Conservation (phyloP, 2,113 vertebrate genomes). For the Ctenomys sociabilis region DNA sequence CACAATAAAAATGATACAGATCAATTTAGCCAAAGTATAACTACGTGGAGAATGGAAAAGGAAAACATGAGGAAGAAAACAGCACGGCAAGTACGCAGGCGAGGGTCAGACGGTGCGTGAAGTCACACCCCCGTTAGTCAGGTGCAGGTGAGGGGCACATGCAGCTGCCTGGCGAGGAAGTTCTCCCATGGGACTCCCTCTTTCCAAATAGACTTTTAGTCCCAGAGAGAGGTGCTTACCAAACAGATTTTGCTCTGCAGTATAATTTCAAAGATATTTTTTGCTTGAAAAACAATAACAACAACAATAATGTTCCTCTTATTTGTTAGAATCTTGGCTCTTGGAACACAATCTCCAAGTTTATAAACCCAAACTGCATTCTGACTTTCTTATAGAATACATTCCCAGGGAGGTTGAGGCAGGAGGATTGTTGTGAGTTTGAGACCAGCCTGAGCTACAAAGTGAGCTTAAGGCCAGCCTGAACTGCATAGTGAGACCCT, state of each 20-base stretch:
- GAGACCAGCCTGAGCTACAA: too few species aligned
- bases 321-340: neutral
- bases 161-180: neutral
- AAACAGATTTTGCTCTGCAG: neutral
- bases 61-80: neutral
- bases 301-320: neutral
- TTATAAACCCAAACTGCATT: conserved; percentile 33
- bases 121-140: neutral
- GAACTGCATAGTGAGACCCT: too few species aligned
- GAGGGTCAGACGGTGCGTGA: neutral
- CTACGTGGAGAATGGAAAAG: neutral
- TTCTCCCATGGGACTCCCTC: neutral
- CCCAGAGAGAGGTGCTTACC: neutral
- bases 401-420: too few species aligned
- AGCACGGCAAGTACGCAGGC: neutral
- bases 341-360: neutral
- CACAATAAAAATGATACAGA: conserved; percentile 22
- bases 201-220: neutral
- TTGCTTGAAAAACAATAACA: neutral
- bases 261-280: conserved; percentile 51
- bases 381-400: neutral
- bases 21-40: neutral
- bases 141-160: neutral
- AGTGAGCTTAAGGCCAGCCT: too few species aligned
- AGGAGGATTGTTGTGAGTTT: too few species aligned